Evolutionary conservation across 2,113 vertebrate species (phyloP).

Genomic region (Acanthisitta chloris): DNA sequence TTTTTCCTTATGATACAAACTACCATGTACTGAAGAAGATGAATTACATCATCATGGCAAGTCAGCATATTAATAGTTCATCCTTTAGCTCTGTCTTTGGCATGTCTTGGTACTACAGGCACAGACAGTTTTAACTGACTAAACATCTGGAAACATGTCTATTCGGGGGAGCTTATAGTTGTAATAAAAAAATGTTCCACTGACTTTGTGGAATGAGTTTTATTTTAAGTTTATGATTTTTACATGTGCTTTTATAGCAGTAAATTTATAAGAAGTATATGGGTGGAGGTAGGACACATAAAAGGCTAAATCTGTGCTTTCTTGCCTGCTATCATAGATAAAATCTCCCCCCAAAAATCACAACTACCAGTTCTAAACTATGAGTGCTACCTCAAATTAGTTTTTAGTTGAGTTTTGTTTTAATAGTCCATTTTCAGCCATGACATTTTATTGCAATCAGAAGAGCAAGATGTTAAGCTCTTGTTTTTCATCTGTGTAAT

Average conservation of each 20-base stretch:
- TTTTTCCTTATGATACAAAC: neutral
- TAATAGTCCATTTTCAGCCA: neutral
- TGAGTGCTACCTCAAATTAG: neutral
- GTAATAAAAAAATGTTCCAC: conserved; percentile 52
- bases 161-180: conserved; percentile 11
- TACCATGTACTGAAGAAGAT: neutral
- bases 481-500: conserved; percentile 42
- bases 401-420: neutral
- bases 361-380: neutral
- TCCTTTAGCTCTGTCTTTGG: neutral
- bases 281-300: neutral
- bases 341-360: neutral
- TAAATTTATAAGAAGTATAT: conserved; percentile 10
- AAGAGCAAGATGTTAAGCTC: conserved; percentile 32
- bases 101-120: neutral
- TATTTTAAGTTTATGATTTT: conserved; percentile 61
- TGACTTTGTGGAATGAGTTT: conserved; percentile 53
- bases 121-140: conserved; percentile 18
- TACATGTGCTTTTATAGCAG: conserved; percentile 31
- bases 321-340: neutral
- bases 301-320: neutral
- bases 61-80: neutral
- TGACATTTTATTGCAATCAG: neutral
- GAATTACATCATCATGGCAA: neutral
- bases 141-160: conserved; percentile 56